A percentile compares a stretch with the other conserved stretches of the same genome.
Conservation (phyloP, 1,140 invertebrate genomes). For the Drosophila guanche region DNA sequence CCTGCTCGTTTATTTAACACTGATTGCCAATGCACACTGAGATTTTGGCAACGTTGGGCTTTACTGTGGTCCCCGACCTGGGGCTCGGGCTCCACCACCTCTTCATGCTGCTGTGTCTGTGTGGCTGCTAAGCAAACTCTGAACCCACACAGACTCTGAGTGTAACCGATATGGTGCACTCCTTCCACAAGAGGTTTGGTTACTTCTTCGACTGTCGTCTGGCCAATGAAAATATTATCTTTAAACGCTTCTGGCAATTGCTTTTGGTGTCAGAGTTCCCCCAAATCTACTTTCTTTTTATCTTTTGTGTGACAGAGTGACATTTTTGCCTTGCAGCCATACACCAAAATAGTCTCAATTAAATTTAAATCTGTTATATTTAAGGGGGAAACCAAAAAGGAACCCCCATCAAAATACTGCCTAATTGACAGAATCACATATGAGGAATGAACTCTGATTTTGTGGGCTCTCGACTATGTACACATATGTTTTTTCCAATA, state of each 20-base stretch:
- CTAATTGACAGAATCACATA: slow-evolving; percentile 41
- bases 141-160: slow-evolving; percentile 28
- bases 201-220: too few relatives aligned
- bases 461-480: neutral
- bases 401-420: slow-evolving; percentile 24
- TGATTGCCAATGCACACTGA: slow-evolving; percentile 78
- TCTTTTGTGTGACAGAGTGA: slow-evolving; percentile 18
- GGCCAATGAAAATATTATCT: slow-evolving; percentile 44
- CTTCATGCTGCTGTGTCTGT: too few relatives aligned
- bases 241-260: slow-evolving; percentile 52
- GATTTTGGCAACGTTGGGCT: slow-evolving; percentile 51
- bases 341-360: slow-evolving; percentile 37
- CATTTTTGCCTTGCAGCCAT: slow-evolving; percentile 21
- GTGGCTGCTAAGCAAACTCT: slow-evolving; percentile 61
- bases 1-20: slow-evolving; percentile 77
- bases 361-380: slow-evolving; percentile 29
- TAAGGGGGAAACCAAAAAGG: slow-evolving; percentile 19
- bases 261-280: slow-evolving; percentile 1
- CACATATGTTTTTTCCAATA: neutral
- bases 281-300: slow-evolving; percentile 25
- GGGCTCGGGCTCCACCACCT: neutral
- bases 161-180: slow-evolving; percentile 46
- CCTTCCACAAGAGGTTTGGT: neutral
- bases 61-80: slow-evolving; percentile 12
- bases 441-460: slow-evolving; percentile 35